These are phyloP conservation scores for Pseudomugil tenellus DNA, from an alignment of 2,797 vertebrate genomes.

Conservation along the genomic window DNA sequence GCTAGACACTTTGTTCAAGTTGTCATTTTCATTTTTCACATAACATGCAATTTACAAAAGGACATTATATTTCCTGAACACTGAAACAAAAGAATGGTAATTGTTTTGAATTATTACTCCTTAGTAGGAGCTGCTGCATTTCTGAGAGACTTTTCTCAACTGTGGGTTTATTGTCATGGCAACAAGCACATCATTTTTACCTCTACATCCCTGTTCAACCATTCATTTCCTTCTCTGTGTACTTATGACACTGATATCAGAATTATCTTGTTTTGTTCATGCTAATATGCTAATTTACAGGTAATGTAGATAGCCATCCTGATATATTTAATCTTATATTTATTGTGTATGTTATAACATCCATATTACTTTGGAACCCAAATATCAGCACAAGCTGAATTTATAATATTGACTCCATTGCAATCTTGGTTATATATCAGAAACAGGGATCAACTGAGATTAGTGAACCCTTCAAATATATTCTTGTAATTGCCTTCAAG, in stretches of 20 bases:
- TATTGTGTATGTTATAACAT: constrained; percentile 42
- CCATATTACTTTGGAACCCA: constrained; percentile 34
- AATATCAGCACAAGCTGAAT: constrained; percentile 45
- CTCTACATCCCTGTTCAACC: constrained; percentile 46
- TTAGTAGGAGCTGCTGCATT: constrained; percentile 50
- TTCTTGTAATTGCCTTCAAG: constrained; percentile 68
- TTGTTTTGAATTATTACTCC: constrained; percentile 49
- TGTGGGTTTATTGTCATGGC: constrained; percentile 72
- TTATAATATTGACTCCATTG: constrained; percentile 54
- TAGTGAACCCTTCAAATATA: constrained; percentile 62
- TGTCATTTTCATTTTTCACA: constrained; percentile 22
- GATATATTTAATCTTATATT: constrained; percentile 59
- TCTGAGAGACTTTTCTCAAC: constrained; percentile 44
- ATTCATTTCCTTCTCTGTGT: constrained; percentile 49
- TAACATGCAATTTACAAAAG: constrained; percentile 21
- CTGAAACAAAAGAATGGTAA: constrained; percentile 23
- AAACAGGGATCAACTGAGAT: constrained; percentile 64
- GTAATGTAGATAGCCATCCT: constrained; percentile 34
- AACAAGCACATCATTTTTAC: constrained; percentile 65
- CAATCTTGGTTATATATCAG: constrained; percentile 57
- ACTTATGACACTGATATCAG: constrained; percentile 55
- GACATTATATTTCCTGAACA: constrained; percentile 19
- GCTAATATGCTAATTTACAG: constrained; percentile 40
- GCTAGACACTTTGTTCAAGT: not conserved
- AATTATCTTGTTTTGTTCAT: constrained; percentile 51